Evolutionary conservation across 2,888 invertebrate genomes (phyloP).

Genomic region (Dryadula phaetusa): DNA sequence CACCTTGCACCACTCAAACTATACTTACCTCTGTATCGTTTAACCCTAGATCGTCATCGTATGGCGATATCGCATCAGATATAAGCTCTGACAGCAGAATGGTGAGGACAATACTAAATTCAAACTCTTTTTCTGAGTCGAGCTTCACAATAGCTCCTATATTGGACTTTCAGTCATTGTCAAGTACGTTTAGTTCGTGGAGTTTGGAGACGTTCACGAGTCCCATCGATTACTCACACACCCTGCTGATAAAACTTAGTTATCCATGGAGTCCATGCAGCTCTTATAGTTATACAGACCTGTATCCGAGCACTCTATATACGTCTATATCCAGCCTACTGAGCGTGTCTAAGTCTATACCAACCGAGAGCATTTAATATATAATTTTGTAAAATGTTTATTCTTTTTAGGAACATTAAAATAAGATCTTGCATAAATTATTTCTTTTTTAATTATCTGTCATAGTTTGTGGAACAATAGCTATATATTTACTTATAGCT

Average conservation of each 20-base stretch:
- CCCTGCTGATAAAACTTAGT: conserved; percentile 45
- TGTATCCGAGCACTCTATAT: conserved; percentile 57
- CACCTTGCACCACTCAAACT: conserved; percentile 9
- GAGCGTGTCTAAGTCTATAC: background rate
- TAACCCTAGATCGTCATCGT: conserved; percentile 45
- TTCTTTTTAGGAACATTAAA: conserved; percentile 3
- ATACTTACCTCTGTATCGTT: background rate
- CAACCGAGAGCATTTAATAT: conserved; percentile 12
- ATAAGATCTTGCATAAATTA: background rate
- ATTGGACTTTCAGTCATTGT: background rate
- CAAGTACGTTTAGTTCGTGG: conserved; percentile 56
- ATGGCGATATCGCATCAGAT: conserved; percentile 36
- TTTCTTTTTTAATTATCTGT: background rate
- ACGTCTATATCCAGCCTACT: conserved; percentile 31
- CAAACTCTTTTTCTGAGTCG: conserved; percentile 1
- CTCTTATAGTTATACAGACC: conserved; percentile 46
- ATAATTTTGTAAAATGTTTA: background rate
- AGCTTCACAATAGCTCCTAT: conserved; percentile 15
- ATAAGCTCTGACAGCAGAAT: conserved; percentile 38
- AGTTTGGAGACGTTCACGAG: conserved; percentile 57
- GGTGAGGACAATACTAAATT: conserved; percentile 36
- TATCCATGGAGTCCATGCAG: conserved; percentile 60
- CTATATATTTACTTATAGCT: no score
- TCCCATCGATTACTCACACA: conserved; percentile 30
- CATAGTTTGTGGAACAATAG: no score